Base-by-base conservation (phyloP, 2,113 vertebrate species). In the Dascyllus trimaculatus region DNA sequence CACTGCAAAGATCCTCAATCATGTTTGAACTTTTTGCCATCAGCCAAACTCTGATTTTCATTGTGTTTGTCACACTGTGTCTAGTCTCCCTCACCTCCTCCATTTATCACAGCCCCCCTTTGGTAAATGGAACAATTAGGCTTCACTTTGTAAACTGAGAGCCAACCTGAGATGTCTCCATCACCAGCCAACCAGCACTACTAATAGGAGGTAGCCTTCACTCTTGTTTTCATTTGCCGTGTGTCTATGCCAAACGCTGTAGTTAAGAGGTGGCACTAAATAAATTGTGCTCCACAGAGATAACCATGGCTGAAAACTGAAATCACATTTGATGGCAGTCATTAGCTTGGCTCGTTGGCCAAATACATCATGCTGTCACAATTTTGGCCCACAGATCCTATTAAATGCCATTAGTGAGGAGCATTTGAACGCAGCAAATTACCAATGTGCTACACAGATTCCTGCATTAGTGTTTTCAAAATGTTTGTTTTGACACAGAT, bases 331-430 rank as follows among this genome's bases (percentile, higher is more conserved):
- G 88, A 93, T 92, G 92, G 92, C 83, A 88, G 92, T 93, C 93
- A 94, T 95, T 95, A 95, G 89, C 84, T 91, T 69, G 72, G 80
- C 74, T 92, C 60, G 68, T 88, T 81, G 90, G 88, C 87, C 84
- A 91, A 91, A 95, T 94, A 80, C 91, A 94, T 94, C 90, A 93
- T 85, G 73, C 86, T 94, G 91, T 93, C 91, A 93, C 80, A 74
- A 52, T 88, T 89, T 86, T 88, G 84, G 85, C 85, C 71, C 83
- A 86, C 78, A 46, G 83, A 91, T 87, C 75, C 85, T 89, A 94
- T 94, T 93, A 93, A 86, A 93, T 74, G 86, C 84, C 86, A 89
- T 92, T 93, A 93, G 91, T 57, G 78, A 59, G 75, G 75, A 82
- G 81, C 63, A 65, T 86, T 90, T 75, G 76, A 87, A 86, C 80